These are phyloP conservation scores for Labeo rohita DNA, from an alignment of 2,113 vertebrate genomes.

Conservation along the genomic window DNA sequence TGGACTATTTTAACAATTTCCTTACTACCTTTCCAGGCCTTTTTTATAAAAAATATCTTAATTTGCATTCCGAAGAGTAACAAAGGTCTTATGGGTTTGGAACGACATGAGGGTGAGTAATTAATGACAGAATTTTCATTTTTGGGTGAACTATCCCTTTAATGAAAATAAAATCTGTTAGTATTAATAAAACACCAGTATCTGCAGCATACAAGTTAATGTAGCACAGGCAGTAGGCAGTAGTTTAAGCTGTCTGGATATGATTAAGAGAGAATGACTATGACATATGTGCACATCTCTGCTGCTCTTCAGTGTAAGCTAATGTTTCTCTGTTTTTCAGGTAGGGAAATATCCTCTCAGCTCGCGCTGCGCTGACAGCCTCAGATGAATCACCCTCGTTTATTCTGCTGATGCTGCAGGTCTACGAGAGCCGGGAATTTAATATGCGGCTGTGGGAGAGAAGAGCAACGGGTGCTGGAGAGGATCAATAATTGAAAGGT, in stretches of 20 bases:
- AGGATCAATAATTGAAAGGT: constrained; percentile 76
- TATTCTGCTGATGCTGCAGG: constrained; percentile 70
- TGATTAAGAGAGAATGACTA: constrained; percentile 60
- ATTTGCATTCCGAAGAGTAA: too few species aligned
- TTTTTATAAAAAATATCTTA: too few species aligned
- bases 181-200: neutral
- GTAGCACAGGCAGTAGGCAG: neutral
- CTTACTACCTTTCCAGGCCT: too few species aligned
- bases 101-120: too few species aligned
- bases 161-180: neutral
- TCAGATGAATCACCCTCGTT: constrained; percentile 68
- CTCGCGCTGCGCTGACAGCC: constrained; percentile 62
- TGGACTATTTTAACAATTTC: too few species aligned
- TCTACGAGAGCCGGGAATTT: constrained; percentile 53
- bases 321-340: constrained; percentile 60
- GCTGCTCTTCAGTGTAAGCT: constrained; percentile 50
- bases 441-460: constrained; percentile 41
- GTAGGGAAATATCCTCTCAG: constrained; percentile 63
- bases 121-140: too few species aligned
- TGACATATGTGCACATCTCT: constrained; percentile 47
- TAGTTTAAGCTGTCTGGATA: constrained; percentile 24
- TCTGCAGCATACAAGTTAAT: neutral
- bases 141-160: too few species aligned
- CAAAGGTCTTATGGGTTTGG: too few species aligned
- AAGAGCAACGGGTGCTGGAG: constrained; percentile 40